Conservation (phyloP, 2,888 invertebrate genomes). For the Sialis lutaria region DNA sequence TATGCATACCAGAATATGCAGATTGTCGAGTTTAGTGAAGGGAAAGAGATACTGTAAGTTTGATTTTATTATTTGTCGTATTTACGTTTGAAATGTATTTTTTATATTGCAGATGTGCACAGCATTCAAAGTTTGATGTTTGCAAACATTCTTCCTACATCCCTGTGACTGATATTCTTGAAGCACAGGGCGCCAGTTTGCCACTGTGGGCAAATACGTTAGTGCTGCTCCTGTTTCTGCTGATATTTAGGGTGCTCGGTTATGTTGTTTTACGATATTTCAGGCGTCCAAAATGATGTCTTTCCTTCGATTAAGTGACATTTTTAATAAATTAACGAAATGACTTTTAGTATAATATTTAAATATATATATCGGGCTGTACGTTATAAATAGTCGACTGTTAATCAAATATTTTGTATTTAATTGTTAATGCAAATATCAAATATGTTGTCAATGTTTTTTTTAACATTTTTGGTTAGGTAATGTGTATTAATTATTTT, state of each 20-base stretch:
- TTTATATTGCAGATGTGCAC: constrained; percentile 38
- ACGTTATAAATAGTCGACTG: too few species aligned
- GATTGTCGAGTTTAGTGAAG: constrained; percentile 56
- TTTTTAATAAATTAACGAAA: background rate
- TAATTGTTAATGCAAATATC: too few species aligned
- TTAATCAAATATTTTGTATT: too few species aligned
- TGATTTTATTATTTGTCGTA: background rate
- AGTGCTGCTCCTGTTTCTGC: constrained; percentile 48
- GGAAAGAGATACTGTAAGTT: constrained; percentile 47
- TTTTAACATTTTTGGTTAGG: too few species aligned
- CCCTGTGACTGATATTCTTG: constrained; percentile 45
- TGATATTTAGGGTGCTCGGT: constrained; percentile 52
- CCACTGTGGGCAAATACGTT: constrained; percentile 60
- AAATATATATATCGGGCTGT: too few species aligned
- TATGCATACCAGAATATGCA: constrained; percentile 72
- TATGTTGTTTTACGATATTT: constrained; percentile 56
- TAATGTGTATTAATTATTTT: too few species aligned
- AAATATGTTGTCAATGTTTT: too few species aligned
- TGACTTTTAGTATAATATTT: background rate
- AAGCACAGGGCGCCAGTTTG: constrained; percentile 41
- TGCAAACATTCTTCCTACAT: constrained; percentile 41
- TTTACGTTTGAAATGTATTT: background rate
- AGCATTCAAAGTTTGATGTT: constrained; percentile 44
- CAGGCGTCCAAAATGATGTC: constrained; percentile 42
- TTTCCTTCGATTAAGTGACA: background rate